Evolutionary conservation across 2,888 invertebrate species (phyloP).

Genomic region (Patella ulyssiponensis): DNA sequence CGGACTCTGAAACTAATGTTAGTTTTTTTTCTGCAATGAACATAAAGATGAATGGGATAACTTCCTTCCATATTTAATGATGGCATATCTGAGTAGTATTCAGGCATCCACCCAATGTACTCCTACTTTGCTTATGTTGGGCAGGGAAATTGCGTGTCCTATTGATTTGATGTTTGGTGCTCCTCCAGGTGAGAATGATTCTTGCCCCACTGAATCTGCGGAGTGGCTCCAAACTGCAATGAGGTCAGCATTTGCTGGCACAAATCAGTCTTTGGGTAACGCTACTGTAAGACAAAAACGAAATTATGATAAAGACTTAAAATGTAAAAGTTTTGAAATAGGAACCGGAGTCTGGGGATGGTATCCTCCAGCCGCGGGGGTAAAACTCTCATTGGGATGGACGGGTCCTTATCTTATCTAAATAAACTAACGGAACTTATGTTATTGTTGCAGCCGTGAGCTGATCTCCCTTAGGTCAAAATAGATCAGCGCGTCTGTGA

Average conservation of each 20-base stretch:
- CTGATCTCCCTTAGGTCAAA: too few species aligned
- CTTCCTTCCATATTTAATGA: too few species aligned
- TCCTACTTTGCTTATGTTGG: too few species aligned
- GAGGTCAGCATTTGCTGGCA: not conserved
- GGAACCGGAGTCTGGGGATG: not conserved
- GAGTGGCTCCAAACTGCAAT: slow-evolving; percentile 5
- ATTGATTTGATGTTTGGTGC: not conserved
- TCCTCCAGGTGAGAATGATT: too few species aligned
- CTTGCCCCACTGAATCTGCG: not conserved
- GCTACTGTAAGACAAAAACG: not conserved
- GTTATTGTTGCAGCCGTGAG: too few species aligned
- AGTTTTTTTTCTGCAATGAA: too few species aligned
- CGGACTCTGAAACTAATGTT: too few species aligned
- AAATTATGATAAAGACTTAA: not conserved
- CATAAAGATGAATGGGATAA: too few species aligned
- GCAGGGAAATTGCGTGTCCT: too few species aligned
- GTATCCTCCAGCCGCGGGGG: not conserved
- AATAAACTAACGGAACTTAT: not conserved
- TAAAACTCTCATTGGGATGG: not conserved
- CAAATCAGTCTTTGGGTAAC: not conserved
- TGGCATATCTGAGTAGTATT: too few species aligned
- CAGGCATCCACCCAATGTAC: too few species aligned
- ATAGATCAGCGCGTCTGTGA: too few species aligned
- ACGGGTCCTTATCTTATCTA: not conserved
- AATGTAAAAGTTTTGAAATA: not conserved